Evolutionary conservation across 2,888 invertebrate genomes (phyloP).

Genomic region (Lasioglossum vierecki): DNA sequence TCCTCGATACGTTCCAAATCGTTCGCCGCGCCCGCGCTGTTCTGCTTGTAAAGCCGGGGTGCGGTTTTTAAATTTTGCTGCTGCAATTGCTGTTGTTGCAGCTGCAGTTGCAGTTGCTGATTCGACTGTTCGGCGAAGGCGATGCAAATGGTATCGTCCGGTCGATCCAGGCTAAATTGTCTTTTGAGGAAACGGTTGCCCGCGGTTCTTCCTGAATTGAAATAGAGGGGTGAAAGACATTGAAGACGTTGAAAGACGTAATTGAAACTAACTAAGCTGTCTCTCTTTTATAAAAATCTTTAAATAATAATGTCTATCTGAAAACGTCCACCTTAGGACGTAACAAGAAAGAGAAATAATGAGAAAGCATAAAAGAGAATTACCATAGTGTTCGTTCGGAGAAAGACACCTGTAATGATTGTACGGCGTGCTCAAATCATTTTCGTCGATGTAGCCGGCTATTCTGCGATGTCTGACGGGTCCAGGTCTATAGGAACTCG

Average conservation of each 20-base stretch:
- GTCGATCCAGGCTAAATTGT: constrained; percentile 89
- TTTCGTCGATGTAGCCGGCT: constrained; percentile 84
- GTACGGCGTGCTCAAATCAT: constrained; percentile 90
- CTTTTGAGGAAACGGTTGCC: constrained; percentile 86
- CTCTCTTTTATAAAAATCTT: no score
- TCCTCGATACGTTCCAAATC: constrained; percentile 90
- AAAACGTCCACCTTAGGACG: no score
- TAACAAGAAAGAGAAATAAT: not conserved
- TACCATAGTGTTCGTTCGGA: constrained; percentile 86
- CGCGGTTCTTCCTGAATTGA: constrained; percentile 53
- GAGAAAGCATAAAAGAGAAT: constrained; percentile 11
- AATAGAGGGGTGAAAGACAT: not conserved
- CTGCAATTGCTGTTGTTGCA: constrained; percentile 24
- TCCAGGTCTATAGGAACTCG: constrained; percentile 69
- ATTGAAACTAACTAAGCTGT: no score
- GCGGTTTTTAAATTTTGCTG: constrained; percentile 56
- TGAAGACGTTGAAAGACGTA: no score
- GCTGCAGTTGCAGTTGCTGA: constrained; percentile 29
- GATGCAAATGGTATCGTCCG: constrained; percentile 85
- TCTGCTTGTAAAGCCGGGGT: constrained; percentile 87
- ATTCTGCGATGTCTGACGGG: constrained; percentile 80
- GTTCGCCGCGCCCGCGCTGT: constrained; percentile 88
- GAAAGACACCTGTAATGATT: constrained; percentile 90
- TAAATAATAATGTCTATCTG: no score
- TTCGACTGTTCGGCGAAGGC: constrained; percentile 35